Conservation (phyloP, 2,113 vertebrate species). For the Platichthys flesus region DNA sequence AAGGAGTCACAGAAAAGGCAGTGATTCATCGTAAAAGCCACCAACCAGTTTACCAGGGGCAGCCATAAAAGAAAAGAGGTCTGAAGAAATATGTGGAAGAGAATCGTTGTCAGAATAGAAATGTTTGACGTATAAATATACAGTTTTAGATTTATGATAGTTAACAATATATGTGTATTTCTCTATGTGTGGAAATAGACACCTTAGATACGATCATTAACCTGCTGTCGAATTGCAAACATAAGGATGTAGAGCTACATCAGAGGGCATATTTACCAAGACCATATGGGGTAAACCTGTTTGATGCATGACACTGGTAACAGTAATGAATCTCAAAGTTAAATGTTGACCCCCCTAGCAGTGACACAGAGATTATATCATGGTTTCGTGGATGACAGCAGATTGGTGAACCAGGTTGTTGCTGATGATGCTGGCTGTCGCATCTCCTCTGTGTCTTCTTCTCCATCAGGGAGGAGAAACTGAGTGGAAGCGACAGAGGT, state of each 20-base stretch:
- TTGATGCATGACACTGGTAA: constrained; percentile 37
- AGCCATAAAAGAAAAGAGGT: constrained; percentile 10
- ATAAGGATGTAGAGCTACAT: constrained; percentile 36
- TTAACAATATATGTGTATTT: neutral
- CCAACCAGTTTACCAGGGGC: constrained; percentile 7
- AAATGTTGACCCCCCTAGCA: constrained; percentile 2
- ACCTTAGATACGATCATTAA: constrained; percentile 9
- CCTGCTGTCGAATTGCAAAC: constrained; percentile 34
- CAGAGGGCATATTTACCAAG: neutral
- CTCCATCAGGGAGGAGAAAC: constrained; percentile 89
- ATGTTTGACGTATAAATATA: constrained; percentile 43
- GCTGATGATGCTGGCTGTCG: constrained; percentile 68
- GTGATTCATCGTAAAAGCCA: constrained; percentile 4
- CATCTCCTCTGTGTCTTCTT: constrained; percentile 82
- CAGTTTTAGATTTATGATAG: constrained; percentile 28
- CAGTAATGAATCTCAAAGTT: constrained; percentile 7
- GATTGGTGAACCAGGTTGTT: constrained; percentile 80
- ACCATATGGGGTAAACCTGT: constrained; percentile 20
- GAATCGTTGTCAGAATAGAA: constrained; percentile 8
- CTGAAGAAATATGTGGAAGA: constrained; percentile 2
- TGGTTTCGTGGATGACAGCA: constrained; percentile 81
- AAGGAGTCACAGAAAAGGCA: constrained; percentile 33
- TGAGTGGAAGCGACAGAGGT: constrained; percentile 94
- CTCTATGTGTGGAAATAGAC: constrained; percentile 25
- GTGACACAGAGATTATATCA: constrained; percentile 59